Conservation (phyloP, 2,113 vertebrate species). For the Cebidichthys violaceus region DNA sequence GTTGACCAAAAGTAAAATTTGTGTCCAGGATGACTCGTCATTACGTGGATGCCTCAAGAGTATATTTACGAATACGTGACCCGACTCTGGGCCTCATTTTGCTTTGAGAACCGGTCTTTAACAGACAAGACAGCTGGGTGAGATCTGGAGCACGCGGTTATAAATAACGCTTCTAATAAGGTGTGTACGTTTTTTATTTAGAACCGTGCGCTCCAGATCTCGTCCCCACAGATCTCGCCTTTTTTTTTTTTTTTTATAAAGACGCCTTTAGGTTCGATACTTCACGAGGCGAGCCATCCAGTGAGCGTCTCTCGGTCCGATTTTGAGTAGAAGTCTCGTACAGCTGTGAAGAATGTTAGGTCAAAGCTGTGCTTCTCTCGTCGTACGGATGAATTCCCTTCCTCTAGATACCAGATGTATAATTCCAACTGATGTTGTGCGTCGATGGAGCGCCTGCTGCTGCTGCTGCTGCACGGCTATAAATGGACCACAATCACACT, state of each 20-base stretch:
- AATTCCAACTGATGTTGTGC: background rate
- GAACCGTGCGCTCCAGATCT: conserved; percentile 40
- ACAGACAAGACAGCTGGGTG: conserved; percentile 2
- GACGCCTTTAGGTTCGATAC: conserved; percentile 1
- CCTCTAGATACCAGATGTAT: background rate
- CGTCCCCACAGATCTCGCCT: conserved; percentile 13
- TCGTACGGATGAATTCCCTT: background rate
- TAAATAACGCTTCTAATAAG: conserved; percentile 45
- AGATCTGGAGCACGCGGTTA: conserved; percentile 32
- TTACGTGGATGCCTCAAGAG: background rate
- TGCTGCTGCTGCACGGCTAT: conserved; percentile 6
- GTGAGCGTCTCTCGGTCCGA: conserved; percentile 8
- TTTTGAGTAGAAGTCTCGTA: background rate
- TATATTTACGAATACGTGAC: background rate
- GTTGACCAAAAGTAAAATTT: background rate
- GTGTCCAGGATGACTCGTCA: background rate
- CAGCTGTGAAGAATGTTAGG: conserved; percentile 10
- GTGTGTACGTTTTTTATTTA: conserved; percentile 42
- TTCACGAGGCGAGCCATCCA: conserved; percentile 13
- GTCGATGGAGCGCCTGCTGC: background rate
- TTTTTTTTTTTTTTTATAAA: no score
- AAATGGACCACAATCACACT: conserved; percentile 22
- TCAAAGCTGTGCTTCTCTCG: background rate
- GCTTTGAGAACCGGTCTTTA: background rate
- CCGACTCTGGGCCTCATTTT: background rate